Conservation (phyloP, 2,888 invertebrate species). For the Bellardia bayeri region DNA sequence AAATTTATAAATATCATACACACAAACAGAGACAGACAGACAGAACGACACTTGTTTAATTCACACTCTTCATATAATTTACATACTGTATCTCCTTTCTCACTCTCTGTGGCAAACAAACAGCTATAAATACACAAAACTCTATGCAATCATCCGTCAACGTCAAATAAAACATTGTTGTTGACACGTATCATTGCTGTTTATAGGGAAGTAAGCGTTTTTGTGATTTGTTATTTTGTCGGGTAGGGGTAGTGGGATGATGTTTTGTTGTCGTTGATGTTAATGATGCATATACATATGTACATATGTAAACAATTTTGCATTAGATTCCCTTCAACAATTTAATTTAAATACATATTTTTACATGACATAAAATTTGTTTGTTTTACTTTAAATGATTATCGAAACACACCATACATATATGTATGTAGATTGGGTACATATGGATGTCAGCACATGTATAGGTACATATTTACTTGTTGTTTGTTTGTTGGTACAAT, state of each 20-base stretch:
- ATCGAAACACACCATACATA: slow-evolving; percentile 34
- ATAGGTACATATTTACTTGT: neutral
- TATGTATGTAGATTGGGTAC: neutral
- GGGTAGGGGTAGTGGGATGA: neutral
- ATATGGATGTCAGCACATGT: neutral
- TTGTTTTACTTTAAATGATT: slow-evolving; percentile 48
- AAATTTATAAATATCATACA: slow-evolving; percentile 27
- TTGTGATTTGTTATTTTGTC: slow-evolving; percentile 16
- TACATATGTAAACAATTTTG: slow-evolving; percentile 19
- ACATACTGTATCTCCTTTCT: neutral
- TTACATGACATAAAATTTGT: slow-evolving; percentile 32
- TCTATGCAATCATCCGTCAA: slow-evolving; percentile 39
- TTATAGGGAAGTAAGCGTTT: slow-evolving; percentile 24
- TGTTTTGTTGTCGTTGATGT: slow-evolving; percentile 27
- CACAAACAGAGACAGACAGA: neutral
- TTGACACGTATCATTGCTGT: slow-evolving; percentile 65
- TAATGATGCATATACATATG: slow-evolving; percentile 40
- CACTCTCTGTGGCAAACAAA: neutral
- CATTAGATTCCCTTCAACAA: slow-evolving; percentile 55
- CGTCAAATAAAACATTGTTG: slow-evolving; percentile 58
- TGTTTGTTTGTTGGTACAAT: neutral
- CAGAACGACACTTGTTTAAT: slow-evolving; percentile 51
- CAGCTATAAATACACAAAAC: slow-evolving; percentile 11
- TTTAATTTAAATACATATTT: slow-evolving; percentile 51
- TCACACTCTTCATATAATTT: slow-evolving; percentile 35